Evolutionary conservation across 2,888 invertebrate genomes (phyloP).

Genomic region (Nephrotoma appendiculata): DNA sequence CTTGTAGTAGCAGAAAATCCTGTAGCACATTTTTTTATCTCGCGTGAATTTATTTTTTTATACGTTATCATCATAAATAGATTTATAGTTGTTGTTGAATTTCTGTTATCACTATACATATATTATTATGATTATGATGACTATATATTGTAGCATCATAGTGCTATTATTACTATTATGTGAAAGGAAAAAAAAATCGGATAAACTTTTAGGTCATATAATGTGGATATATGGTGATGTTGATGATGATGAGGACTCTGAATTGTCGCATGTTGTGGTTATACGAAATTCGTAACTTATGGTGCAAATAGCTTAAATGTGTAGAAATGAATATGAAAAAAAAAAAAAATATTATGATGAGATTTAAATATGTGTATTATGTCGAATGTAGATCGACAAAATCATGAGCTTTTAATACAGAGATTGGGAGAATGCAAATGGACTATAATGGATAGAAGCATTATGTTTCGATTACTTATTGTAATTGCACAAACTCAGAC

Average conservation of each 20-base stretch:
- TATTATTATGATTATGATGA: not conserved
- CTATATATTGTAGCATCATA: not conserved
- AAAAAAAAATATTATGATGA: not conserved
- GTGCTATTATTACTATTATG: not conserved
- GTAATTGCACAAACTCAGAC: too few species aligned
- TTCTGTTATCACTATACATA: not conserved
- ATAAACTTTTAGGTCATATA: not conserved
- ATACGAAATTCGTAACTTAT: not conserved
- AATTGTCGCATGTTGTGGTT: not conserved
- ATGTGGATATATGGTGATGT: not conserved
- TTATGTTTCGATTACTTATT: not conserved
- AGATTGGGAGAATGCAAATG: not conserved
- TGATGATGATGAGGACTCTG: not conserved
- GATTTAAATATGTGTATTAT: not conserved
- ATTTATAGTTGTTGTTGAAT: not conserved
- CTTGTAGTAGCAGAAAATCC: not conserved
- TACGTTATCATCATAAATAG: not conserved
- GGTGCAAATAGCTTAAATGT: not conserved
- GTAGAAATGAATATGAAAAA: not conserved
- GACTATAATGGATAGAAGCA: not conserved
- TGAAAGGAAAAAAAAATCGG: not conserved
- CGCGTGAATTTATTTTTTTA: not conserved
- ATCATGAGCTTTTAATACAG: not conserved
- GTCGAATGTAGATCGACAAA: not conserved
- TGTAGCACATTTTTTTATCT: not conserved